Evolutionary conservation across 2,113 vertebrate genomes (phyloP), one percentile per base, ranked within the genome.

Genomic region (Paralichthys olivaceus): DNA sequence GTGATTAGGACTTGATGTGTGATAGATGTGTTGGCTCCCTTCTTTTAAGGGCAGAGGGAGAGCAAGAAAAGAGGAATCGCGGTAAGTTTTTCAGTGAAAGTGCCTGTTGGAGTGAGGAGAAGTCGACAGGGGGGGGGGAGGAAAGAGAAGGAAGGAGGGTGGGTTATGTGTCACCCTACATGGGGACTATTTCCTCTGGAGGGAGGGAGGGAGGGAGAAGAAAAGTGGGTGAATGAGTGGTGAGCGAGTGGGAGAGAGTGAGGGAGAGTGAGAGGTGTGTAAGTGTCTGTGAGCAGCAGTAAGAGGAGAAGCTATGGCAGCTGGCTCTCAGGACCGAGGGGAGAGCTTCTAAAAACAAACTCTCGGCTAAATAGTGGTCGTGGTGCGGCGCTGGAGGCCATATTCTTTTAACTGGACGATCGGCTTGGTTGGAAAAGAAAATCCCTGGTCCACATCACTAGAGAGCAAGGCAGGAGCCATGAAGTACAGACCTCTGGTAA

Each of bases 401-500:
- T 61, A 81, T 84, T 84, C 57, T 65, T 65, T 47, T 55, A 66
- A 75, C 84, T 29, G 77, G 75, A 76, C 63, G 22, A 58, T 79
- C 8, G 4, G 37, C 23, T 37, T 7, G 3, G 32, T 40, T 51
- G 60, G 63, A 69, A 59, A 34, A 3, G 2, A 47, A 25, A 66
- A 73, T 49, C 12, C 17, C 15, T 2, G 45, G 20, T 56, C 25
- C 25, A 53, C 12, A 76, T 69, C 54, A 28, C 17, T 69, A 0
- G 9, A 88, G 60, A 84, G 83, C 78, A 56, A 76, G 25, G 51
- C 61, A 54, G 81, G 60, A 84, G 60, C 64, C 85, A 91, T 91
- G 91, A 93, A 92, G 83, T 91, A 93, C 88, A 91, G 91, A 91
- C 76, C 87, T 54, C 6, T 81, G 92, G 92, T 93, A 81, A 92